These are phyloP conservation scores for Cranoglanis bouderius DNA, from an alignment of 2,113 vertebrate species.

Conservation along the genomic window DNA sequence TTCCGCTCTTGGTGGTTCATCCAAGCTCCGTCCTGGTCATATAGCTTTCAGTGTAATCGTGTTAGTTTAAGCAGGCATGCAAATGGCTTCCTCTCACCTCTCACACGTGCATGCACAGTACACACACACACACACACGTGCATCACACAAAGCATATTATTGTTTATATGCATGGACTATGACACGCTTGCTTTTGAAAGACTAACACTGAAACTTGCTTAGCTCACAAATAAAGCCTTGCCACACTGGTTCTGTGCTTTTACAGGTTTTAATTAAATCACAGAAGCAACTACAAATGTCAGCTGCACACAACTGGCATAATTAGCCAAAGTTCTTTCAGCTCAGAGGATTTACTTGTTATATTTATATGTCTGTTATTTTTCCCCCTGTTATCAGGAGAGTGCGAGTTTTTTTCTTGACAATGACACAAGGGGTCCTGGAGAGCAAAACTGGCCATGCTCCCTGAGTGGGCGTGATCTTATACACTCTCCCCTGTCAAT, in stretches of 20 bases:
- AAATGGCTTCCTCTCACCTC: slow-evolving; percentile 41
- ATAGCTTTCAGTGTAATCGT: slow-evolving; percentile 52
- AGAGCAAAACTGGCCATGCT: not conserved
- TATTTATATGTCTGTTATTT: not conserved
- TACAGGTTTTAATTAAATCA: slow-evolving; percentile 34
- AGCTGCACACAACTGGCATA: slow-evolving; percentile 28
- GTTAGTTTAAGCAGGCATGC: slow-evolving; percentile 50
- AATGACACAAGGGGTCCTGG: not conserved
- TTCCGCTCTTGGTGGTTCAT: slow-evolving; percentile 33
- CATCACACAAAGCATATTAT: not conserved
- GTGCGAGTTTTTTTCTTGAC: not conserved
- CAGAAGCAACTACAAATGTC: slow-evolving; percentile 30
- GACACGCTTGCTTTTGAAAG: not conserved
- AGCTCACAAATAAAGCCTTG: slow-evolving; percentile 1
- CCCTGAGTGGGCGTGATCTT: not conserved
- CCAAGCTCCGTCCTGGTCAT: slow-evolving; percentile 49
- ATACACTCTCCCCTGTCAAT: not conserved
- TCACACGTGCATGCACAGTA: slow-evolving; percentile 7
- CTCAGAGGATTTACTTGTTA: not conserved
- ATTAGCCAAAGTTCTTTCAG: slow-evolving; percentile 18
- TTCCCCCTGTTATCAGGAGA: not conserved
- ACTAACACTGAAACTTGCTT: not conserved
- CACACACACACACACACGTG: slow-evolving; percentile 20
- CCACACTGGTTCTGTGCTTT: not conserved
- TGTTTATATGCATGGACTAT: not conserved